These are phyloP conservation scores for Oryzias dopingdopingensis DNA, from an alignment of 2,797 vertebrate genomes.

Conservation along the genomic window DNA sequence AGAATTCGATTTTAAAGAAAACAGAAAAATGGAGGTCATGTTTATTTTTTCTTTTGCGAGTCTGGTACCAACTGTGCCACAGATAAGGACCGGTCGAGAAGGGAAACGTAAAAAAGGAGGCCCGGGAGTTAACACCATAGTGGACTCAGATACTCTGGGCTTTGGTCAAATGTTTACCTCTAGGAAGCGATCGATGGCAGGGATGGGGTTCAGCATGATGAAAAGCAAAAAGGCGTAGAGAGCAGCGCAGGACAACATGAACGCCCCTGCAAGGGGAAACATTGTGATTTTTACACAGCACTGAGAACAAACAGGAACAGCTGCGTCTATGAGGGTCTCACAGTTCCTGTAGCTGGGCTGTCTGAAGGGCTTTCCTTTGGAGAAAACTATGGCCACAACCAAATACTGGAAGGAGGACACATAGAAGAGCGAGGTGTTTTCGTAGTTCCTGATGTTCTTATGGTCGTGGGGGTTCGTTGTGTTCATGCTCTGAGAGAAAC, in stretches of 20 bases:
- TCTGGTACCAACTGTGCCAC: too few relatives aligned
- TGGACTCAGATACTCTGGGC: too few relatives aligned
- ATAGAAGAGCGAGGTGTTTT: conserved; percentile 97
- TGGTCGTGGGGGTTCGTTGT: conserved; percentile 69
- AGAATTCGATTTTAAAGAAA: too few relatives aligned
- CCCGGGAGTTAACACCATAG: too few relatives aligned
- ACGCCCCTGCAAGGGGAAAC: conserved; percentile 65
- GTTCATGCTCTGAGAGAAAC: conserved; percentile 60
- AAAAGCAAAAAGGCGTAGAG: conserved; percentile 85
- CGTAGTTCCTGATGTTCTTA: conserved; percentile 87
- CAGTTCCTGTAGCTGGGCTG: conserved; percentile 96
- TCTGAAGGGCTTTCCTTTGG: conserved; percentile 96
- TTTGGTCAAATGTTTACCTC: conserved; percentile 76
- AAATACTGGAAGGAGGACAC: conserved; percentile 97
- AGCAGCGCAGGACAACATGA: conserved; percentile 82
- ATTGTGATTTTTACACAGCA: background rate
- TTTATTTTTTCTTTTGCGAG: too few relatives aligned
- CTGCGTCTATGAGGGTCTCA: conserved; percentile 61
- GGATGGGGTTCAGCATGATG: conserved; percentile 89
- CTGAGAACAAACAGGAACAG: background rate
- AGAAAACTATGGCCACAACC: conserved; percentile 91
- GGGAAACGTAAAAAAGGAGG: too few relatives aligned
- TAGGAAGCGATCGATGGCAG: conserved; percentile 82
- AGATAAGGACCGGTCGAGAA: too few relatives aligned
- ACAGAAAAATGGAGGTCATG: too few relatives aligned